Conservation (phyloP, 2,797 vertebrate genomes). For the Pampus argenteus region DNA sequence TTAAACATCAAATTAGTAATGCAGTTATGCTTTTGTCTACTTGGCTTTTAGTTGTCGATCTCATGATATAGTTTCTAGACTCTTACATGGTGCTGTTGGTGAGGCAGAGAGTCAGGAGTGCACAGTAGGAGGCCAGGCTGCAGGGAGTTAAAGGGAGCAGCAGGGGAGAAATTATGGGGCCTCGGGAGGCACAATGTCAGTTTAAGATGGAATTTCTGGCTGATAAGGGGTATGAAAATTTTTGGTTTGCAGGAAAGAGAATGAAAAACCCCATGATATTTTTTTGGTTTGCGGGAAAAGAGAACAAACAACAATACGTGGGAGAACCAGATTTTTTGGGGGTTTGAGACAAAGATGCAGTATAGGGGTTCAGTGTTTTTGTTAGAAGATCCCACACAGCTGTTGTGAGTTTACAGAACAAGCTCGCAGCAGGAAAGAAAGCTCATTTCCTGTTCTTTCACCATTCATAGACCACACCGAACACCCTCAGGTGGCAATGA, state of each 20-base stretch:
- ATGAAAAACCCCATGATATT: no score
- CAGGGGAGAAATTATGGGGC: constrained; percentile 36
- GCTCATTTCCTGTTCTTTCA: constrained; percentile 66
- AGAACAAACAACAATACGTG: not conserved
- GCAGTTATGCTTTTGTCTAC: constrained; percentile 1
- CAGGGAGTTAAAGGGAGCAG: constrained; percentile 8
- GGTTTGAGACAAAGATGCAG: constrained; percentile 24
- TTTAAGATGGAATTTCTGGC: constrained; percentile 23
- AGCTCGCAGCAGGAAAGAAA: constrained; percentile 61
- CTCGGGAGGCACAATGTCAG: constrained; percentile 7
- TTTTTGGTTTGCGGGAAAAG: not conserved
- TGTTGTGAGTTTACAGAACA: constrained; percentile 71
- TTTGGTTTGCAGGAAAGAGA: constrained; percentile 29
- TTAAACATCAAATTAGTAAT: not conserved
- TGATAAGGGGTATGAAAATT: constrained; percentile 34
- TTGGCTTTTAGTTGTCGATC: constrained; percentile 22
- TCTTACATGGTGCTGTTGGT: constrained; percentile 27
- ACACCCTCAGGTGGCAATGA: constrained; percentile 34
- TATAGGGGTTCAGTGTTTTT: constrained; percentile 43
- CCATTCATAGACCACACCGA: constrained; percentile 33
- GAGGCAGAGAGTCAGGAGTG: constrained; percentile 16
- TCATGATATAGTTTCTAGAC: constrained; percentile 39
- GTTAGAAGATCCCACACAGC: constrained; percentile 64
- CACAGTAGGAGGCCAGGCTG: constrained; percentile 27
- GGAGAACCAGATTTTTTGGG: constrained; percentile 19